Conservation (phyloP, 2,113 vertebrate genomes). For the Prunella fulvescens region DNA sequence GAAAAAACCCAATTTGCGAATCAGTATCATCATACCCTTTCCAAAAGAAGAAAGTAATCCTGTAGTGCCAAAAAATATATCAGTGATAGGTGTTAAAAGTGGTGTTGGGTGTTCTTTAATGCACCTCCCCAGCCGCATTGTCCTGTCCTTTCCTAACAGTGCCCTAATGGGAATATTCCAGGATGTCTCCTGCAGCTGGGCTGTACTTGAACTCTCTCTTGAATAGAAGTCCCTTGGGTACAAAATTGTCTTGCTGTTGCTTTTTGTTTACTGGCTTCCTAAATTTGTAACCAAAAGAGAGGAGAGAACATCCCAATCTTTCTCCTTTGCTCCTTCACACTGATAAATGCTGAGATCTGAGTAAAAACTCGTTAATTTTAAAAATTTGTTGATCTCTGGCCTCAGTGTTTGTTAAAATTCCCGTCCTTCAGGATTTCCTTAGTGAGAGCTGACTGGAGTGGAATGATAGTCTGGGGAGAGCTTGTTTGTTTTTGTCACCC, state of each 20-base stretch:
- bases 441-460: neutral
- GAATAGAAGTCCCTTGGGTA: neutral
- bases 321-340: neutral
- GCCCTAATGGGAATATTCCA: neutral
- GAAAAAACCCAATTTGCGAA: accelerated
- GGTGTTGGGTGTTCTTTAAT: neutral
- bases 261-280: neutral
- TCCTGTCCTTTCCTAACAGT: neutral
- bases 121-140: neutral
- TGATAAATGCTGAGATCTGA: neutral
- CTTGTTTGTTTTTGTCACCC: neutral
- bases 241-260: neutral
- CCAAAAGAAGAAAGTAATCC: slow-evolving; percentile 22
- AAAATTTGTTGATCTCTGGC: neutral
- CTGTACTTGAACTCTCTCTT: neutral
- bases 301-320: neutral
- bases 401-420: neutral
- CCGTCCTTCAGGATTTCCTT: neutral
- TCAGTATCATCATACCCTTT: slow-evolving; percentile 12
- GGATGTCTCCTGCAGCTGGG: neutral
- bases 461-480: neutral
- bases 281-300: neutral
- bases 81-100: neutral
- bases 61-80: neutral
- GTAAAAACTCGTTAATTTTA: neutral